Evolutionary conservation across 2,888 invertebrate species (phyloP), one percentile per base, ranked within the genome.

Genomic region (Paralinhomoeus sp.): DNA sequence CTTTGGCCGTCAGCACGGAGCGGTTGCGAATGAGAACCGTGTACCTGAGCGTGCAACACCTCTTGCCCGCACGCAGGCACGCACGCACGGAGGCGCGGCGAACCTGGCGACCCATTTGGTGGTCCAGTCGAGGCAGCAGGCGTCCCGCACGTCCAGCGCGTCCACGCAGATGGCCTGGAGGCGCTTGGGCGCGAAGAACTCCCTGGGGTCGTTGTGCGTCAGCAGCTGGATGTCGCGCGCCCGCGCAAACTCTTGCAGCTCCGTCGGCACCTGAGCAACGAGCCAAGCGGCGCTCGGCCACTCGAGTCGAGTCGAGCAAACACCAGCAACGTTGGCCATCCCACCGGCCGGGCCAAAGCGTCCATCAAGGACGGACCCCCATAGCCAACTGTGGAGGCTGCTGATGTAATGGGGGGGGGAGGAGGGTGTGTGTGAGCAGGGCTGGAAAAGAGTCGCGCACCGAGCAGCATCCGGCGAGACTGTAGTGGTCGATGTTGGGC

Each of bases 151-250:
- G 13, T 20, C 18, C 22, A 41, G 24, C 2, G 18, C 3, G 7
- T 42, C 18, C 20, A 7, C 2, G 37, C 34, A 37, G 23, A 42
- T 24, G 3, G 36, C 37, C 24, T 42, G 23, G 13, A 41, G 33
- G 12, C 23, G 24, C 13, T 27, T 18, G 24, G 3, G 13, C 9
- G 23, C 24, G 17, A 37, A 27, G 45, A 60, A 62, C n/a, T 58
- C 56, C 17, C 75, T 75, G 1, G 87, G 83, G 65, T 97, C 93
- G 57, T 80, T 84, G 63, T 97, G 93, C 0, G 91, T 93, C 23
- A 93, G 70, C 35, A 97, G 68, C 61, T 87, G 85, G 48, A 97
- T 78, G 57, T 83, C 81, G 56, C 87, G 76, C 51, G 79, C 76
- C 54, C 80, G 78, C 49, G 91, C 84, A 67, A 82, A 93, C 50